A percentile compares a stretch with the other conserved stretches of the same genome.
Conservation (phyloP, 2,888 invertebrate genomes). For the Coelinius sp. region DNA sequence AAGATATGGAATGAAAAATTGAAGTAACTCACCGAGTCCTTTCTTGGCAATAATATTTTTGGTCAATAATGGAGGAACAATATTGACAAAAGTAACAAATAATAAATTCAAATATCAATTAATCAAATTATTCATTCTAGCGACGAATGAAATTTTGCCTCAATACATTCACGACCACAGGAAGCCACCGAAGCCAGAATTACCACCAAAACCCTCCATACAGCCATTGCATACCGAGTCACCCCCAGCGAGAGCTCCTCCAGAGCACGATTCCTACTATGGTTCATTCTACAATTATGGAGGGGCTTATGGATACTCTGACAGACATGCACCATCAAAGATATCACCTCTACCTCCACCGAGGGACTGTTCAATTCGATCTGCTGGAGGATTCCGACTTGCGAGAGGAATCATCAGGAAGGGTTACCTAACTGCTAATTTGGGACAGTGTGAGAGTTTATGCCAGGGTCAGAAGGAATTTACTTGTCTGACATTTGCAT, state of each 20-base stretch:
- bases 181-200: slow-evolving; percentile 45
- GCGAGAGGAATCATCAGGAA: slow-evolving; percentile 79
- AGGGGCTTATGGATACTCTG: slow-evolving; percentile 59
- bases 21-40: too few species aligned
- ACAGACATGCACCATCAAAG: slow-evolving; percentile 33
- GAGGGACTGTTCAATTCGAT: slow-evolving; percentile 82
- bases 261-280: slow-evolving; percentile 63
- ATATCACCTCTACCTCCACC: slow-evolving; percentile 9
- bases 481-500: slow-evolving; percentile 83
- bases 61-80: too few species aligned
- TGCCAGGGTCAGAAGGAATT: slow-evolving; percentile 82
- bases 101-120: neutral
- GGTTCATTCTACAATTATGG: slow-evolving; percentile 74
- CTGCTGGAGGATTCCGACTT: slow-evolving; percentile 82
- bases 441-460: slow-evolving; percentile 83
- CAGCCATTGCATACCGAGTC: neutral
- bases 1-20: too few species aligned
- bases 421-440: slow-evolving; percentile 77
- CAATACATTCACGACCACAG: slow-evolving; percentile 74
- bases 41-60: too few species aligned
- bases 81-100: neutral
- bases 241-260: neutral
- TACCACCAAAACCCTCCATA: slow-evolving; percentile 9
- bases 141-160: slow-evolving; percentile 48
- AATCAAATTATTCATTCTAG: slow-evolving; percentile 21